Evolutionary conservation across 2,888 invertebrate genomes (phyloP).

Genomic region (Heliconius sara): DNA sequence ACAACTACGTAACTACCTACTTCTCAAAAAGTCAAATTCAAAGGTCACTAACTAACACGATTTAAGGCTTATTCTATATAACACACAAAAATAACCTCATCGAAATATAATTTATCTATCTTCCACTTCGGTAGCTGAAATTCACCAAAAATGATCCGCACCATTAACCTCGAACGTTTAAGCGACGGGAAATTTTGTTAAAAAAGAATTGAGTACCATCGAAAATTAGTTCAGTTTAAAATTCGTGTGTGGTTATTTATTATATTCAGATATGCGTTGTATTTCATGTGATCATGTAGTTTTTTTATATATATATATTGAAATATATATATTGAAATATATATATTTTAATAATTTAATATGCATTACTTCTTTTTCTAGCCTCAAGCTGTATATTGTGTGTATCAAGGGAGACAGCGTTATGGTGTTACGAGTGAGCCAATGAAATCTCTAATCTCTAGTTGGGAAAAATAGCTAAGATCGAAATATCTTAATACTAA

Average conservation of each 20-base stretch:
- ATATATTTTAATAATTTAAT: too few relatives aligned
- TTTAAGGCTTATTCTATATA: not conserved
- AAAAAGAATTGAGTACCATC: constrained; percentile 14
- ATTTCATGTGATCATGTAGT: not conserved
- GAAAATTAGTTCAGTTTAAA: constrained; percentile 20
- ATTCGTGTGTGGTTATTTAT: constrained; percentile 14
- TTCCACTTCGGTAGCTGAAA: constrained; percentile 74
- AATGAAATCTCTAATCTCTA: too few relatives aligned
- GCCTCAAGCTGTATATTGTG: too few relatives aligned
- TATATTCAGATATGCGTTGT: not conserved
- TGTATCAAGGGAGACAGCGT: too few relatives aligned
- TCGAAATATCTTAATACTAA: not conserved
- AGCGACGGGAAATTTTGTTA: constrained; percentile 50
- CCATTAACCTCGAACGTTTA: constrained; percentile 73
- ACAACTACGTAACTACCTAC: not conserved
- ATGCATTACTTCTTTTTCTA: too few relatives aligned
- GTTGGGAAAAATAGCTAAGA: too few relatives aligned
- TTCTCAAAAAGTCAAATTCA: not conserved
- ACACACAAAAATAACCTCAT: constrained; percentile 21
- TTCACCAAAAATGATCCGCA: constrained; percentile 70
- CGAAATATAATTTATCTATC: constrained; percentile 69
- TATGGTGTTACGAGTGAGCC: too few relatives aligned
- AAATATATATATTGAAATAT: too few relatives aligned
- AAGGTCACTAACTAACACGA: not conserved
- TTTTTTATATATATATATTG: too few relatives aligned